A percentile compares a stretch with the other conserved stretches of the same genome.
Evolutionary conservation across 2,888 invertebrate genomes (phyloP).

Genomic region (Hymenopus coronatus): DNA sequence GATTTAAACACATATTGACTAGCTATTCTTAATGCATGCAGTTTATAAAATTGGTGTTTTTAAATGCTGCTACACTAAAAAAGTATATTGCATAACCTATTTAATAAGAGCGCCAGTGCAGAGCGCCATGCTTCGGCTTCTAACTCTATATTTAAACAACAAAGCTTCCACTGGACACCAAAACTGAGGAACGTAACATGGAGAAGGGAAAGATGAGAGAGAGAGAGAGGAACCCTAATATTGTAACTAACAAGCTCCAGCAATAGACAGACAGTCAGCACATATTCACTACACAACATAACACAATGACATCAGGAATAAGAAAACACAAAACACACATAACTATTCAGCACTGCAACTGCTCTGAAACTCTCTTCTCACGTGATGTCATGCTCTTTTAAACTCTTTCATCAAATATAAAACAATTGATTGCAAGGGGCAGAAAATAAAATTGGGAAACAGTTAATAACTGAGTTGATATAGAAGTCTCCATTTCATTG

Average conservation of each 20-base stretch:
- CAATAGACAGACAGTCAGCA: neutral
- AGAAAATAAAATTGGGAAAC: too few species aligned
- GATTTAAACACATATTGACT: neutral
- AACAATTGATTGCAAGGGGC: too few species aligned
- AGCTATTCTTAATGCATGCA: neutral
- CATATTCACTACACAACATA: neutral
- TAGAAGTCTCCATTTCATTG: too few species aligned
- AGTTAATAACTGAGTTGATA: too few species aligned
- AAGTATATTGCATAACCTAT: neutral
- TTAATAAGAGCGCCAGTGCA: neutral
- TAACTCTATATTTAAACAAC: neutral
- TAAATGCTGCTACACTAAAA: neutral
- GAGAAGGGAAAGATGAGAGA: neutral
- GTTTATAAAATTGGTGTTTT: neutral
- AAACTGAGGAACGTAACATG: neutral
- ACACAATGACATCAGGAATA: neutral
- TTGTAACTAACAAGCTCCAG: neutral
- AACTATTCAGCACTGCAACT: neutral
- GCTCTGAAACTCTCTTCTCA: neutral
- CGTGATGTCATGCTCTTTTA: too few species aligned
- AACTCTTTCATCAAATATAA: neutral
- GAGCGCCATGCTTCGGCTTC: neutral
- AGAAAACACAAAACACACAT: neutral
- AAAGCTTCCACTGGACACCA: neutral
- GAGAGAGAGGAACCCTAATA: neutral